A percentile compares a stretch with the other conserved stretches of the same genome.
phyloP scores from a whole-genome alignment of 1,140 invertebrate genomes.

The Eubasilissa regina region DNA sequence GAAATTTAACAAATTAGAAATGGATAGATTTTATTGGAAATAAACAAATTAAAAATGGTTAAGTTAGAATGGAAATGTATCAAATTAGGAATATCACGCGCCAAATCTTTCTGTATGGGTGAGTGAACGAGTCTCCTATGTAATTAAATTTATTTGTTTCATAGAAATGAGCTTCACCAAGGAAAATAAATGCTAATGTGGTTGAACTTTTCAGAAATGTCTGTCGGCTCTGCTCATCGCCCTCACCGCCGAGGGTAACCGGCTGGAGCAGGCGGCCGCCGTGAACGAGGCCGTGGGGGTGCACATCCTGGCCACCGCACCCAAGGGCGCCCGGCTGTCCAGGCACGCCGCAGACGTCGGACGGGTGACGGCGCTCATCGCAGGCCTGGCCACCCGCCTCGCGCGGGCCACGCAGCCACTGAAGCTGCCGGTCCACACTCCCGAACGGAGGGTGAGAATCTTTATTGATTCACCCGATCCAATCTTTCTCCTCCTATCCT shows the following conservation, averaged over 20 bases:
- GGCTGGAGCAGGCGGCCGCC: constrained; percentile 14
- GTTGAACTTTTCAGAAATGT: constrained; percentile 13
- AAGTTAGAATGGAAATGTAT: no score
- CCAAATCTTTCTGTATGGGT: no score
- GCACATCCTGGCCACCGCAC: constrained; percentile 6
- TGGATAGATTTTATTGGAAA: no score
- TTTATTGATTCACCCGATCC: no score
- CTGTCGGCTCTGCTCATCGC: neutral
- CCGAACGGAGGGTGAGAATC: constrained; percentile 21
- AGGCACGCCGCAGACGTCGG: constrained; percentile 35
- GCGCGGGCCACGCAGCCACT: constrained; percentile 34
- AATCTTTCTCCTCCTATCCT: no score
- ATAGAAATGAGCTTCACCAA: no score
- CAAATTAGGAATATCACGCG: no score
- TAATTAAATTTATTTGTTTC: no score
- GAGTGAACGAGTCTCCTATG: no score
- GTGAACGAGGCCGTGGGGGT: constrained; percentile 33
- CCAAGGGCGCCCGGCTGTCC: constrained; percentile 3
- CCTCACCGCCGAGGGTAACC: neutral
- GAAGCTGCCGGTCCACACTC: constrained; percentile 14
- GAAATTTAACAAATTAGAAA: no score
- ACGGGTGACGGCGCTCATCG: constrained; percentile 37
- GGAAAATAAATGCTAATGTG: no score
- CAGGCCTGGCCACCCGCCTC: constrained; percentile 31
- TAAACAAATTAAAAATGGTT: no score